Percentiles rank a stretch among this genome's conserved stretches.
phyloP scores from a whole-genome alignment of 2,113 vertebrate genomes.

The Eulacestoma nigropectus region DNA sequence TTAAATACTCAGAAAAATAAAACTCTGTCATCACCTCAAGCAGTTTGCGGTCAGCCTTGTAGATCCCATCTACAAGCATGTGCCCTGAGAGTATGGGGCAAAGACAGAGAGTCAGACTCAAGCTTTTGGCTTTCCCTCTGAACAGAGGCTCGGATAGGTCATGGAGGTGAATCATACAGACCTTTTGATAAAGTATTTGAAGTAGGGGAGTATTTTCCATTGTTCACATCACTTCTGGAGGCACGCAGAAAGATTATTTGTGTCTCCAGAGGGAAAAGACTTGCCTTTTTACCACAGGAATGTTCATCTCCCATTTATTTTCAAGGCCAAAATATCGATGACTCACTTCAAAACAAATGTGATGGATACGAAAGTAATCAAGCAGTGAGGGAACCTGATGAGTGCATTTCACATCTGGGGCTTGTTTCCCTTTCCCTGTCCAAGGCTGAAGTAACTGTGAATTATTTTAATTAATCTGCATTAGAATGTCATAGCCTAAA shows the following conservation, averaged over 20 bases:
- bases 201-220: not conserved
- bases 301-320: not conserved
- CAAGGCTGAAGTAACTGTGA: slow-evolving; percentile 46
- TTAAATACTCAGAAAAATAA: slow-evolving; percentile 17
- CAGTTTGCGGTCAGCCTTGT: not conserved
- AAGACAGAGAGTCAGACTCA: not conserved
- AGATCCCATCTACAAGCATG: not conserved
- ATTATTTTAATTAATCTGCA: slow-evolving; percentile 74
- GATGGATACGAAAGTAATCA: slow-evolving; percentile 22
- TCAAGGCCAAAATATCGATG: not conserved
- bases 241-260: not conserved
- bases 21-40: not conserved
- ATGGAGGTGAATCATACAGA: not conserved
- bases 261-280: not conserved
- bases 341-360: slow-evolving; percentile 13
- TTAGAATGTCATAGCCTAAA: slow-evolving; percentile 65
- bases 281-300: not conserved
- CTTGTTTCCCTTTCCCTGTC: not conserved
- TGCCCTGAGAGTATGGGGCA: not conserved
- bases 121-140: not conserved
- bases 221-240: not conserved
- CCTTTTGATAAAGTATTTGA: not conserved
- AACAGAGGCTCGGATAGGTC: not conserved
- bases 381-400: slow-evolving; percentile 5
- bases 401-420: slow-evolving; percentile 37